A percentile compares a stretch with the other conserved stretches of the same genome.
Conservation (phyloP, 2,797 vertebrate species). For the Thaleichthys pacificus region DNA sequence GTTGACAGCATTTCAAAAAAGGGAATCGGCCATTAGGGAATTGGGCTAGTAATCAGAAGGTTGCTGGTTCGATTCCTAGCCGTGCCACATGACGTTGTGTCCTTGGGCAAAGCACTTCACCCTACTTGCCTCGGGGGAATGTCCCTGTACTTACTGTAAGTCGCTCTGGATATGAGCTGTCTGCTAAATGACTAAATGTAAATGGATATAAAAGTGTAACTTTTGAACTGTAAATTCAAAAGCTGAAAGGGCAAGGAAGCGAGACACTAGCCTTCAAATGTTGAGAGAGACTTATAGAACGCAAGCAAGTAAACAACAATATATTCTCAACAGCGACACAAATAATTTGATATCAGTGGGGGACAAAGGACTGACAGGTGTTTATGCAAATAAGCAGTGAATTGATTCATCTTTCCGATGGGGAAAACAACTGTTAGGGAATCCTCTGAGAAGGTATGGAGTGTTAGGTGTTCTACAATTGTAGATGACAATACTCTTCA, state of each 20-base stretch:
- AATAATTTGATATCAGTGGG: slow-evolving; percentile 69
- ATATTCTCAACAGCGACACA: slow-evolving; percentile 53
- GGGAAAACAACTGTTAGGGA: slow-evolving; percentile 60
- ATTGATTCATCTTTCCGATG: slow-evolving; percentile 68
- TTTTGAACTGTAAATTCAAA: not conserved
- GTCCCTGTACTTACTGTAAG: too few species aligned
- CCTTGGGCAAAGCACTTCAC: too few species aligned
- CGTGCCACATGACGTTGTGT: too few species aligned
- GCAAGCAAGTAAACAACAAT: slow-evolving; percentile 47
- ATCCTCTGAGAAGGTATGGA: slow-evolving; percentile 43
- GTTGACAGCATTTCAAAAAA: too few species aligned
- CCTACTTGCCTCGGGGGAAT: too few species aligned
- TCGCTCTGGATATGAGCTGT: too few species aligned
- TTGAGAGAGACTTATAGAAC: slow-evolving; percentile 29
- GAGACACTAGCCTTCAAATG: not conserved
- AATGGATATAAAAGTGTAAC: too few species aligned
- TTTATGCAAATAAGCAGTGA: slow-evolving; percentile 71
- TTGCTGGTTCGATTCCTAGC: too few species aligned
- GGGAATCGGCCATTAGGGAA: too few species aligned
- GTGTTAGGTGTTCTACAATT: slow-evolving; percentile 41
- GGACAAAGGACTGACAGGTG: slow-evolving; percentile 75
- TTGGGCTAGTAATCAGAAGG: too few species aligned
- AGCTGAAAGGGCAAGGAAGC: not conserved
- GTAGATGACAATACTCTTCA: too few species aligned
- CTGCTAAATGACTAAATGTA: too few species aligned